Conservation (phyloP, 2,797 vertebrate genomes). For the Lophius americanus region DNA sequence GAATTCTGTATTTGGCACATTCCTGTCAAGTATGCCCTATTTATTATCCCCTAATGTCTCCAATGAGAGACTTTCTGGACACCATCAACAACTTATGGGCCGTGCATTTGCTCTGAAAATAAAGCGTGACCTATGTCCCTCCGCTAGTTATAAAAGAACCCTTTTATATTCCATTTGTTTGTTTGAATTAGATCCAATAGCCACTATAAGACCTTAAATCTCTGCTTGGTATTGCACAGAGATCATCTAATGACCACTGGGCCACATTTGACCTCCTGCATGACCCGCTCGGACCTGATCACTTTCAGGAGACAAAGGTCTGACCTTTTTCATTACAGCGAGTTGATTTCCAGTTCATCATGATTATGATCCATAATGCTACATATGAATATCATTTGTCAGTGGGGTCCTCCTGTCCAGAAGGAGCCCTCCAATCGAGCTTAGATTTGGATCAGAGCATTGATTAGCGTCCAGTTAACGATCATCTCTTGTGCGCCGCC, state of each 20-base stretch:
- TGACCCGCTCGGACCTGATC: conserved; percentile 43
- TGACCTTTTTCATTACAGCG: conserved; percentile 64
- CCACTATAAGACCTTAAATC: conserved; percentile 57
- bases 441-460: conserved; percentile 42
- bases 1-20: conserved; percentile 67
- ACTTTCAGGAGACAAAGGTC: conserved; percentile 61
- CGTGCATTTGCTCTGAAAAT: conserved; percentile 60
- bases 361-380: conserved; percentile 73
- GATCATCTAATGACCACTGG: conserved; percentile 82
- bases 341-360: conserved; percentile 72
- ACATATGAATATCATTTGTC: conserved; percentile 76
- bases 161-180: conserved; percentile 43
- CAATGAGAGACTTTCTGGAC: conserved; percentile 62
- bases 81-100: conserved; percentile 48
- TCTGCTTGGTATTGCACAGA: conserved; percentile 72
- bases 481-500: conserved; percentile 60
- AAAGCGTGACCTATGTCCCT: conserved; percentile 58
- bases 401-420: conserved; percentile 38
- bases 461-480: conserved; percentile 69
- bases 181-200: conserved; percentile 50
- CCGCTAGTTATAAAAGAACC: conserved; percentile 48
- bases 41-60: conserved; percentile 67
- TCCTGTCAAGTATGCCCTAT: conserved; percentile 70
- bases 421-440: conserved; percentile 58
- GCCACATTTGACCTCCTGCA: conserved; percentile 71